These are phyloP conservation scores for Apostichopus parvimensis DNA, from an alignment of 35 echinoderm and acorn worm species.

Conservation along the genomic window DNA sequence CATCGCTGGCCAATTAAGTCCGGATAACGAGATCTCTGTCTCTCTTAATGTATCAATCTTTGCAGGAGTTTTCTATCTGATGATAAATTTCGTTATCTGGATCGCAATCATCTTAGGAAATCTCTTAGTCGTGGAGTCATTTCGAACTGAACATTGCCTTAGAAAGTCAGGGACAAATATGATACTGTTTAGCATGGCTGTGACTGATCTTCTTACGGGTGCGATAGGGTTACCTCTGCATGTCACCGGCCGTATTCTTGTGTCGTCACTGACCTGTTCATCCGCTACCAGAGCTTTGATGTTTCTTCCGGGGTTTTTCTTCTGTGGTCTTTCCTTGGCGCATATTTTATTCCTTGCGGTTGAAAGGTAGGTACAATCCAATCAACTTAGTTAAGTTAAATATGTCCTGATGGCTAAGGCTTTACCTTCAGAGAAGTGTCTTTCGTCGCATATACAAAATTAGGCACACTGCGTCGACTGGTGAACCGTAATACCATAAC, in stretches of 20 bases:
- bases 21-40: not conserved
- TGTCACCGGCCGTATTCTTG: slow-evolving; percentile 14
- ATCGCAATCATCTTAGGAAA: slow-evolving; percentile 33
- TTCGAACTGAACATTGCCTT: slow-evolving; percentile 9
- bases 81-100: not conserved
- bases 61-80: slow-evolving; percentile 3
- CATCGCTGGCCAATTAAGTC: not conserved
- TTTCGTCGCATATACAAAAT: too few species aligned
- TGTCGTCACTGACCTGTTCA: slow-evolving; percentile 8
- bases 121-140: slow-evolving; percentile 4
- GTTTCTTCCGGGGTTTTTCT: slow-evolving; percentile 40
- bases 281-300: slow-evolving; percentile 32
- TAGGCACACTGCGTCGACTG: too few species aligned
- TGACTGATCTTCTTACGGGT: slow-evolving; percentile 28
- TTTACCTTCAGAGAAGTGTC: too few species aligned
- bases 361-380: slow-evolving; percentile 2
- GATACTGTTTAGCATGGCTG: slow-evolving; percentile 30
- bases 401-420: too few species aligned
- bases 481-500: too few species aligned
- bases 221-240: slow-evolving; percentile 43
- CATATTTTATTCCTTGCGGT: slow-evolving; percentile 35
- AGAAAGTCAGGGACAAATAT: slow-evolving; percentile 34
- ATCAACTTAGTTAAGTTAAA: too few species aligned
- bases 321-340: slow-evolving; percentile 42
- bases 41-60: not conserved